Evolutionary conservation across 2,888 invertebrate genomes (phyloP).

Genomic region (Tachina grossa): DNA sequence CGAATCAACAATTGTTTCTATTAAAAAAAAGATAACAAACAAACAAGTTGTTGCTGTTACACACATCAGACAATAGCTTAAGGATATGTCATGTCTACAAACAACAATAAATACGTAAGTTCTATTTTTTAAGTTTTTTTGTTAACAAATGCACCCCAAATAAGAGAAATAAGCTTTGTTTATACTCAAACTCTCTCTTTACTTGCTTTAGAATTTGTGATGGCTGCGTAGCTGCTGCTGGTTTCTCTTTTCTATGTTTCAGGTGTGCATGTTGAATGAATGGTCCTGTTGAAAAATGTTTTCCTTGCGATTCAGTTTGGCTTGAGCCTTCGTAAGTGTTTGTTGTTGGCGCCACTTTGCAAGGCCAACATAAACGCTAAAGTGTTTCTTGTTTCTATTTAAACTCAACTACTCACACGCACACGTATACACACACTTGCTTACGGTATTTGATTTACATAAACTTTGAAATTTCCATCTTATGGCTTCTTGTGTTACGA

Average conservation of each 20-base stretch:
- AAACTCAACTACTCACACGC: neutral
- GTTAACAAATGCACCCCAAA: neutral
- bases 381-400: conserved; percentile 32
- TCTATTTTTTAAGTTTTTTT: neutral
- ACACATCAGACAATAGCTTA: neutral
- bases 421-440: conserved; percentile 8
- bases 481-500: neutral
- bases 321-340: conserved; percentile 65
- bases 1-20: conserved; percentile 67
- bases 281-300: conserved; percentile 46
- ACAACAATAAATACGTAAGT: neutral
- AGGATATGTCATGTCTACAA: neutral
- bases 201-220: neutral
- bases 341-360: conserved; percentile 63
- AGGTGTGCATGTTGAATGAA: conserved; percentile 26
- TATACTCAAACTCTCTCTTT: conserved; percentile 6
- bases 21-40: conserved; percentile 2
- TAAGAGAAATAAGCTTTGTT: conserved; percentile 49
- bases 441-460: conserved; percentile 34
- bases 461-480: neutral
- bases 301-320: conserved; percentile 65
- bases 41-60: neutral
- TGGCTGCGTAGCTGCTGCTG: conserved; percentile 14
- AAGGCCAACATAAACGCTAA: conserved; percentile 35
- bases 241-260: conserved; percentile 25